Evolutionary conservation across 2,797 vertebrate genomes (phyloP), one percentile per base, ranked within the genome.

Genomic region (Apogon hyalosoma): DNA sequence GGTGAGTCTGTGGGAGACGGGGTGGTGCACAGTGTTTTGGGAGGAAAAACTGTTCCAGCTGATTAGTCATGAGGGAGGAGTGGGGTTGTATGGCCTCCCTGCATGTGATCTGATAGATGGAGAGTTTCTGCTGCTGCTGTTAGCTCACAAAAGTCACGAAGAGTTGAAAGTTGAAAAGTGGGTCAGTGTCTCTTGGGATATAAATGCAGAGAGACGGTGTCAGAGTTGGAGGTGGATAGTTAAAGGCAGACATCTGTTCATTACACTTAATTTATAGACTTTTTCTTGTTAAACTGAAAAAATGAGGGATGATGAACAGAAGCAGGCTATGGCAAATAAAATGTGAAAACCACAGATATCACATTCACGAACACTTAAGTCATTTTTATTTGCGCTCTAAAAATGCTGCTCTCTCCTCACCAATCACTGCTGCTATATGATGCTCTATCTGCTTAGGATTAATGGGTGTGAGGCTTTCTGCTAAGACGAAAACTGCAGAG

Each of bases 151-250:
- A 75, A 87, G 86, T 89, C 74, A 79, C 11, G 16, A 50, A 69
- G 73, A 88, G 87, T 86, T 88, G 70, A 88, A 71, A 88, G 88
- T 85, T 91, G 87, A 88, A 77, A 76, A 66, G 47, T 60, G 48
- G 88, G 87, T 88, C 82, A 86, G 53, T 11, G 69, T 78, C 69
- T 72, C 18, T 15, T 19, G 55, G 56, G 55, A 71, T 63, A 18
- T 19, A 60, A 66, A 84, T 57, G 54, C 24, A 51, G 47, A 33
- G 14, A 31, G 45, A 42, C 6, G 11, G 15, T 3, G 13, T 52
- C 15, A 55, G 48, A 31, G 53, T 50, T 39, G 28, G 55, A 48
- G 47, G 45, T 6, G 43, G 42, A 65, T 11, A 11, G 41, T 13
- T 41, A 19, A 31, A 64, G 13, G 51, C 36, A 59, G 14, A n/a